Percentiles rank a stretch among this genome's conserved stretches.
Evolutionary conservation across 1,140 invertebrate species (phyloP).

Genomic region (Uloborus diversus): DNA sequence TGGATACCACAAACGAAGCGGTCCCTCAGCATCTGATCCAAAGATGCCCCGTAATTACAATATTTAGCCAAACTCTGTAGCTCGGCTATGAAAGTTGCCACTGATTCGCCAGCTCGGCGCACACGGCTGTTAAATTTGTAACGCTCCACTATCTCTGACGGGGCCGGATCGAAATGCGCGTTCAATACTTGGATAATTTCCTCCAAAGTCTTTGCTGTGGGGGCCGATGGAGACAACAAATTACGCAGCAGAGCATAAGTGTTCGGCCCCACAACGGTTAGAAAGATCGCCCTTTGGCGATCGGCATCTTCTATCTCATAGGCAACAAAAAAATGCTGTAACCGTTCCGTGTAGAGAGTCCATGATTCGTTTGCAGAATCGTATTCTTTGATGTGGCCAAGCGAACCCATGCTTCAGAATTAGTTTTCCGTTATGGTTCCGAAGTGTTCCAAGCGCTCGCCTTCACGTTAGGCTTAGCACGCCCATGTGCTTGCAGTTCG

Average conservation of each 20-base stretch:
- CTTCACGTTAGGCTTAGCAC: too few relatives aligned
- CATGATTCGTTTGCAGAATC: too few relatives aligned
- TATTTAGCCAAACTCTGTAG: constrained; percentile 16
- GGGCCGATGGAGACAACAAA: too few relatives aligned
- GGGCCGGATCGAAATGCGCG: neutral
- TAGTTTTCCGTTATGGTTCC: too few relatives aligned
- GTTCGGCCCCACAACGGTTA: neutral
- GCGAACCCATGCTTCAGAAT: too few relatives aligned
- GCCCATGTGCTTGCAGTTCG: too few relatives aligned
- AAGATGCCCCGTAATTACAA: constrained; percentile 13
- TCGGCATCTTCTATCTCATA: neutral
- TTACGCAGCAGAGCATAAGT: neutral
- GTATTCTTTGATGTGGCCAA: too few relatives aligned
- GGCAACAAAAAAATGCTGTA: neutral
- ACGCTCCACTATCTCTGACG: neutral
- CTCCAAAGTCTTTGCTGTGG: neutral
- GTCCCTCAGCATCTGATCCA: neutral
- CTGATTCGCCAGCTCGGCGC: neutral
- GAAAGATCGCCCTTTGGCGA: neutral
- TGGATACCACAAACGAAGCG: neutral
- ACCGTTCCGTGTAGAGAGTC: neutral
- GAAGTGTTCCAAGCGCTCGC: too few relatives aligned
- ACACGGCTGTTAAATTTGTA: neutral
- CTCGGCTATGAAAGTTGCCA: too few relatives aligned
- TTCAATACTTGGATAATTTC: neutral